phyloP scores from a whole-genome alignment of 2,888 invertebrate species.

The Hedya salicella region DNA sequence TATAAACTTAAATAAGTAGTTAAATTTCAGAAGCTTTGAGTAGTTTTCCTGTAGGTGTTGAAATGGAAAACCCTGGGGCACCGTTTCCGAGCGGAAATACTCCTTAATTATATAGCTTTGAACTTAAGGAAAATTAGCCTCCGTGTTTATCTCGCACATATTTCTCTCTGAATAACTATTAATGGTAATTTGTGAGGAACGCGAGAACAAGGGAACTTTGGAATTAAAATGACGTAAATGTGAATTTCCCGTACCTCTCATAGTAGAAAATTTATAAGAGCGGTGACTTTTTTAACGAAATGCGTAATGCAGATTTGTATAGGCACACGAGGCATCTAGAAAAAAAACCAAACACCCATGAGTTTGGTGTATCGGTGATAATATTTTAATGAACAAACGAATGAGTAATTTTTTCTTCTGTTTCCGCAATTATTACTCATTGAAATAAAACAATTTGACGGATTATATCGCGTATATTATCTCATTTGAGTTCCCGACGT shows the following conservation, averaged over 20 bases:
- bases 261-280: not conserved
- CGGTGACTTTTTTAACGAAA: no score
- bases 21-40: conserved; percentile 36
- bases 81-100: conserved; percentile 37
- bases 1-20: conserved; percentile 37
- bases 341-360: no score
- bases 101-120: conserved; percentile 42
- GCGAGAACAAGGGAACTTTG: conserved; percentile 7
- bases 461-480: no score
- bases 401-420: no score
- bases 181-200: conserved; percentile 31
- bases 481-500: no score
- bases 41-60: conserved; percentile 39
- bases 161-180: conserved; percentile 27
- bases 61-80: conserved; percentile 35
- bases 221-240: conserved; percentile 1
- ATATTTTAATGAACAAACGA: no score
- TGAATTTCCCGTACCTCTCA: not conserved
- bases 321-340: no score
- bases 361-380: no score
- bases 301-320: no score
- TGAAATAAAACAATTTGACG: no score
- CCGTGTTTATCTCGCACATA: conserved; percentile 35
- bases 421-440: no score
- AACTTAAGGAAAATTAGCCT: conserved; percentile 36